Percentiles rank a stretch among this genome's conserved stretches.
Conservation (phyloP, 2,888 invertebrate genomes). For the Hyalella azteca region DNA sequence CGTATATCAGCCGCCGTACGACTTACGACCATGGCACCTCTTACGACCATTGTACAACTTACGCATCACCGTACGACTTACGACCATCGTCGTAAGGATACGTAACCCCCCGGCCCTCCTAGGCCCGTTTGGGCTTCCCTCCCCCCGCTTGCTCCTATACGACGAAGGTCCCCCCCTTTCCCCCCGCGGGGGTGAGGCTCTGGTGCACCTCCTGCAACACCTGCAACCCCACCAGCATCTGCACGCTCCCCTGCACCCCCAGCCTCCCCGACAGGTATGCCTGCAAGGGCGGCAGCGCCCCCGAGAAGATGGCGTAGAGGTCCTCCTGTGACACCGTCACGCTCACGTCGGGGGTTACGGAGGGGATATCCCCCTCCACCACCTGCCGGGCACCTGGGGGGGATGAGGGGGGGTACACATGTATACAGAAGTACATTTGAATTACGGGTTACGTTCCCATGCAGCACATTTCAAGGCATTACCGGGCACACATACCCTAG, state of each 20-base stretch:
- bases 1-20: no score
- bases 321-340: conserved; percentile 52
- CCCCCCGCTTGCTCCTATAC: conserved; percentile 42
- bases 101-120: no score
- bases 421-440: no score
- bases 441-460: no score
- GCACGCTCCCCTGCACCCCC: conserved; percentile 55
- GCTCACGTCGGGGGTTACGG: conserved; percentile 54
- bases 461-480: no score
- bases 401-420: no score
- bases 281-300: conserved; percentile 54
- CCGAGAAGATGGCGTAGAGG: conserved; percentile 54
- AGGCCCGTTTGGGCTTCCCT: conserved; percentile 23
- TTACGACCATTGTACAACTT: no score
- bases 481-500: no score
- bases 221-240: conserved; percentile 57
- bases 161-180: conserved; percentile 53
- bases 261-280: conserved; percentile 56
- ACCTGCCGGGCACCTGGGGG: conserved; percentile 56
- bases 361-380: conserved; percentile 54
- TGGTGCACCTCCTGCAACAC: conserved; percentile 49
- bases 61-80: no score
- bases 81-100: no score
- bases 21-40: no score
- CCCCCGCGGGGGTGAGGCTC: conserved; percentile 38